These are phyloP conservation scores for Monomorium pharaonis DNA, from an alignment of 1,140 invertebrate genomes.

Conservation along the genomic window DNA sequence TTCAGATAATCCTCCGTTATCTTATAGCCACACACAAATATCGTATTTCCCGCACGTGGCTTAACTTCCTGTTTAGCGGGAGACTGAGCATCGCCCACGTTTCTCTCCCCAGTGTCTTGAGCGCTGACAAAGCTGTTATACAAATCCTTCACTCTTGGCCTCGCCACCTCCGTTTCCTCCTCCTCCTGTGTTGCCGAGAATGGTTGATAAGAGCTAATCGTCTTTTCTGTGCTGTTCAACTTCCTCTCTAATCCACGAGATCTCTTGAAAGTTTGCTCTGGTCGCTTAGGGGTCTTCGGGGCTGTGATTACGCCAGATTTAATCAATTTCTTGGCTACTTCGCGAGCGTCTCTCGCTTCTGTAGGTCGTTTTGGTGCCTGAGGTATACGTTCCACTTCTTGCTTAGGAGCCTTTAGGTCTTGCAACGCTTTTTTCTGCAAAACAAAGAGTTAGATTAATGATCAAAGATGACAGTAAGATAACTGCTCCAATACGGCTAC, in stretches of 20 bases:
- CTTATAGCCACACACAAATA: slow-evolving; percentile 93
- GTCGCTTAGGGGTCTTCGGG: slow-evolving; percentile 90
- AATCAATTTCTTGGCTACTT: slow-evolving; percentile 97
- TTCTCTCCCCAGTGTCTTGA: slow-evolving; percentile 88
- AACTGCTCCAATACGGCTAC: background rate
- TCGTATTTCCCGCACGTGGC: slow-evolving; percentile 92
- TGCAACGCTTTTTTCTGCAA: slow-evolving; percentile 95
- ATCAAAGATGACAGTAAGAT: background rate
- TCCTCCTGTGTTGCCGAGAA: slow-evolving; percentile 94
- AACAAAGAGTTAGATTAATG: slow-evolving; percentile 62
- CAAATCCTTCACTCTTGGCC: slow-evolving; percentile 89
- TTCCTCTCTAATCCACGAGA: slow-evolving; percentile 93
- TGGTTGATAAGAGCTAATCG: slow-evolving; percentile 94
- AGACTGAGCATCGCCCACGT: slow-evolving; percentile 85
- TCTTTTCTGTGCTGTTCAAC: slow-evolving; percentile 89
- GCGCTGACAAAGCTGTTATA: slow-evolving; percentile 96
- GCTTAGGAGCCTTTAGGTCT: slow-evolving; percentile 94
- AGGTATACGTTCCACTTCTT: slow-evolving; percentile 92
- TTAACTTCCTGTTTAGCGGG: slow-evolving; percentile 86
- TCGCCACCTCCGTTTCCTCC: slow-evolving; percentile 82
- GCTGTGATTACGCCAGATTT: slow-evolving; percentile 97
- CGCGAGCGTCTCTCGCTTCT: slow-evolving; percentile 96
- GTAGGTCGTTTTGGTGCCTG: slow-evolving; percentile 91
- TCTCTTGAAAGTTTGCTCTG: slow-evolving; percentile 94
- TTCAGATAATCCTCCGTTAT: slow-evolving; percentile 93